Evolutionary conservation across 2,797 vertebrate genomes (phyloP), one percentile per base, ranked within the genome.

Genomic region (Neoniphon sammara): DNA sequence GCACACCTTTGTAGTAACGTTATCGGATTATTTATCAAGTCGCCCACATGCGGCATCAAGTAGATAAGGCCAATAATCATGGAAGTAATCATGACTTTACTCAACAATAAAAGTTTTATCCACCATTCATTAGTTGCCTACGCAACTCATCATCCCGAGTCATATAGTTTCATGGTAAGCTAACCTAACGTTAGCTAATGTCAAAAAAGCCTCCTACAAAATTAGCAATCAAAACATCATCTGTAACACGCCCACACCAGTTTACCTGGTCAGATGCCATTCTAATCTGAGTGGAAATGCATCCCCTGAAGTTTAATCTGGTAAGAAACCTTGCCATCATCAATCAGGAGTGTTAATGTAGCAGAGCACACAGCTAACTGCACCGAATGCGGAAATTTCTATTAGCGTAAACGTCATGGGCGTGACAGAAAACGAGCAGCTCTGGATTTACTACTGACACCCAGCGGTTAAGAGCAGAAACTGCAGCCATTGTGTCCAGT

Each of bases 221-320:
- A 81, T 82, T 88, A 87, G 75, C 67, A 8, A 1, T 15, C 5
- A 50, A 14, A 47, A 34, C 30, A 14, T 44, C 27, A 52, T 7
- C 5, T n/a, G 8, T 27, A 21, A 42, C 14, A 7, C 56, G n/a
- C 8, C 0, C 20, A 4, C 8, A 11, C 14, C 5, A 25, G 14
- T 80, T 73, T 93, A 95, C 94, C 94, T 95, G 94, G 42, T 94
- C 94, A 50, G 94, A 95, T 5, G 71, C 64, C 91, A 89, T 89
- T 62, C 94, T 91, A 5, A 92, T 90, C 77, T 94, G 93, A 30
- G 85, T 81, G 57, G 63, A 66, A 60, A 93, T 20, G 64, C 82
- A 91, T 15, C 81, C 88, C 73, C 91, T 85, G 1, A 94, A 23
- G 73, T 75, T 60, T 31, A 53, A 5, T 54, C 82, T 87, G 2